Base-by-base conservation (phyloP, 1,140 invertebrate genomes). In the Orius insidiosus region DNA sequence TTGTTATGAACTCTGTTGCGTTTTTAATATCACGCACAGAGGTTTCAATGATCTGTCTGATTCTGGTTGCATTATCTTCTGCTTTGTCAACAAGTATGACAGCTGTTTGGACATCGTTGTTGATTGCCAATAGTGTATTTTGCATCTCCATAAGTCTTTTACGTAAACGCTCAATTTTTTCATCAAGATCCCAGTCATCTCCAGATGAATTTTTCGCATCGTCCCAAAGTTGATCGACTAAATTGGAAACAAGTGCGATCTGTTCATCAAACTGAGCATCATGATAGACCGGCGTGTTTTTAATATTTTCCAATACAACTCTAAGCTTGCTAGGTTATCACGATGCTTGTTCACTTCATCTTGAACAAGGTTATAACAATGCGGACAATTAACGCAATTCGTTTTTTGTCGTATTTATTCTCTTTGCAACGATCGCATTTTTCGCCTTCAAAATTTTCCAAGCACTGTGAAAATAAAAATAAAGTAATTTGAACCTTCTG, bases 371-470 rank as follows among this genome's bases (percentile, higher is more conserved):
- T 87, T 89, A 58, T 97, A 97, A 59, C 92, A 97, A 11, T 80
- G 70, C 0, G 88, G 87, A 63, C 92, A 96, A 57, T 93, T 81
- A 44, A 85, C 64, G 57, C 88, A 94, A 9, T 85, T 86, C 74
- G 72, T 53, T 87, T 79, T 19, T 85, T 69, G 58, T 88, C 78
- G 55, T 79, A 78, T 59, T 88, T 93, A 59, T 95, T 94, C 58
- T 93, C 86, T 62, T 88, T 88, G 59, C 90, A 96, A 18, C 83
- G 74, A 57, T 96, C 85, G 59, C 90, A 96, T n/a, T 74, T 69
- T 46, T 80, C 61, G 7, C 89, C 89, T 63, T 92, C 88, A 1
- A 94, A 88, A 59, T 93, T 93, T 40, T 85, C 76, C 38, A 84
- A 72, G 62, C 89, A 95, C 61, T 73, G 41, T 15, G 53, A 51